A percentile compares a stretch with the other conserved stretches of the same genome.
phyloP scores from a whole-genome alignment of 1,140 invertebrate species.

The Wasmannia auropunctata region DNA sequence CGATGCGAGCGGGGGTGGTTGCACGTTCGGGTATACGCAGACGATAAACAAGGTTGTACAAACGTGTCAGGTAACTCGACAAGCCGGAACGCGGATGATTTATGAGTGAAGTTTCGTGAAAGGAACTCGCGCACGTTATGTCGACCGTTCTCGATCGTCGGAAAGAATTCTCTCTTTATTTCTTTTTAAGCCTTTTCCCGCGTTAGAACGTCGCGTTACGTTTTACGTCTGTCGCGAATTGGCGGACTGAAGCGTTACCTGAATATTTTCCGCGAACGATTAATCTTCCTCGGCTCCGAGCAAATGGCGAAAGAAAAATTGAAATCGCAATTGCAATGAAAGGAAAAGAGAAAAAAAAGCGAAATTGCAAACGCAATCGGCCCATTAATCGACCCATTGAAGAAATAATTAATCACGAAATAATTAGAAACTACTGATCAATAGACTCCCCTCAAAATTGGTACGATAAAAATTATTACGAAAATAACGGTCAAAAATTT shows the following conservation, averaged over 20 bases:
- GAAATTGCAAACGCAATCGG: not conserved
- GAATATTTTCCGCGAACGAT: slow-evolving; percentile 6
- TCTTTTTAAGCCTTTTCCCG: not conserved
- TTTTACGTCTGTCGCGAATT: not conserved
- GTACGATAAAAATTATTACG: not conserved
- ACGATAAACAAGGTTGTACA: slow-evolving; percentile 60
- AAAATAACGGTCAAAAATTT: not conserved
- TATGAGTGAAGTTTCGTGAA: slow-evolving; percentile 51
- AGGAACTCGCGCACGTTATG: slow-evolving; percentile 29
- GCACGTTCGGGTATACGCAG: slow-evolving; percentile 41
- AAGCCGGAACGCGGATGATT: slow-evolving; percentile 56
- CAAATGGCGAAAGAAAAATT: slow-evolving; percentile 1
- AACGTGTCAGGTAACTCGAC: slow-evolving; percentile 56
- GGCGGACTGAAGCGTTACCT: not conserved
- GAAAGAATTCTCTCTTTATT: not conserved
- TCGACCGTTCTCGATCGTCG: slow-evolving; percentile 26
- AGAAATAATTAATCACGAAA: not conserved
- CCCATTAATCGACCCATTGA: not conserved
- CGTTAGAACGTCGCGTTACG: not conserved
- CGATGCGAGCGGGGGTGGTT: slow-evolving; percentile 24
- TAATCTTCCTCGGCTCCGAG: not conserved
- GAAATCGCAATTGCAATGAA: not conserved
- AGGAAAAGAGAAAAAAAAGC: not conserved
- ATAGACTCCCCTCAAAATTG: not conserved
- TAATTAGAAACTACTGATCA: not conserved